Evolutionary conservation across 2,113 vertebrate species (phyloP), one percentile per base, ranked within the genome.

Genomic region (Actenoides lindsayi): DNA sequence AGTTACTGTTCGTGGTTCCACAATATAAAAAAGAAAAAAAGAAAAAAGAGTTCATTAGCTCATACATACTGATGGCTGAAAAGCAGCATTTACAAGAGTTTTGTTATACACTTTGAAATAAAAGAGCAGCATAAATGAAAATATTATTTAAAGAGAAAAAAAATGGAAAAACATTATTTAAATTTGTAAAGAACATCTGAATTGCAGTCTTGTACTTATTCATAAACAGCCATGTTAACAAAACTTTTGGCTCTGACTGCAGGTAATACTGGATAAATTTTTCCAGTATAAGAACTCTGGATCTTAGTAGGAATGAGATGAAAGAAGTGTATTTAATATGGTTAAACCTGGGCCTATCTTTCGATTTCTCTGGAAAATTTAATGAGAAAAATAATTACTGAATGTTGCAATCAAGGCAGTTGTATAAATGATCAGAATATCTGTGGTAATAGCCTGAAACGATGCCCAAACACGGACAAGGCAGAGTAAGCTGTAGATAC

Each of bases 51-150:
- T 42, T 42, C n/a, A 35, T 67, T 63, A 42, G 5, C 48, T 87
- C 0, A 0, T 54, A 35, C 6, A 9, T 39, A 42, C 4, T 37
- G 13, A 33, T 68, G 33, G 16, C 12, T 80, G 53, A 78, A 85
- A 93, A 71, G 30, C 14, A 74, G 4, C 10, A 50, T 74, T 77
- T 70, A 23, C 6, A 48, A 67, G 8, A 37, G 14, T 79, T 78
- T 75, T 79, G 7, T 41, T 76, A 54, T 11, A 50, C 1, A 68
- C 41, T 51, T 51, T 80, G 50, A 80, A 91, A 82, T 17, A 71
- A 85, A 86, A 65, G 14, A 87, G 8, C 13, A 79, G 13, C 19
- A 65, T 12, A 70, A 89, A 68, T 5, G 9, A 75, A 62, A 54
- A 37, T 3, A 16, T 35, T 51, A 65, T 81, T 69, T 35, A 39